Evolutionary conservation across 2,113 vertebrate species (phyloP), one percentile per base, ranked within the genome.

Genomic region (Leptocoma aspasia): DNA sequence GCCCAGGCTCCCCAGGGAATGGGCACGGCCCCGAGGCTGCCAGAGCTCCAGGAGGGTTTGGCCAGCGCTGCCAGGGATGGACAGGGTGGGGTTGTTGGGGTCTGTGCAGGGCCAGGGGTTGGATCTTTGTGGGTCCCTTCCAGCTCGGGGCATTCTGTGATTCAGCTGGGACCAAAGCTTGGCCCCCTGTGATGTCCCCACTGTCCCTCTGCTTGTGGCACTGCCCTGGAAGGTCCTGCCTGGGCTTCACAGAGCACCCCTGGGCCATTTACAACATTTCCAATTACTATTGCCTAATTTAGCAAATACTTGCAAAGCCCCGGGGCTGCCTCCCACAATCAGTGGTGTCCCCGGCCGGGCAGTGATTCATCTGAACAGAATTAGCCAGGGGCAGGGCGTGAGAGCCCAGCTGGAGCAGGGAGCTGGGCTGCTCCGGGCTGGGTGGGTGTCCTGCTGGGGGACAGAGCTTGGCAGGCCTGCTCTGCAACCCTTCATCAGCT

Each of bases 331-430:
- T 81, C 33, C 81, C 87, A 30, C 77, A 57, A 11, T n/a, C 6
- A 53, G 64, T 4, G 64, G 64, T 41, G 82, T 45, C 42, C 86
- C 66, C 45, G 1, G 1, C 2, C 0, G 5, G 17, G 59, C 64
- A 52, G 69, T 89, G 88, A 86, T 91, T 94, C 84, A 91, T 47
- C 21, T 20, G 61, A 71, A 37, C 52, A 59, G 52, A 90, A 94
- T 82, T 10, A 73, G 47, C 82, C 66, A 22, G 0, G 7, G 82
- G 84, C 84, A 61, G 72, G 50, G 86, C 8, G 24, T 3, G 49
- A 61, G 84, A 82, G 66, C 3, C 0, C 16, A 3, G 77, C 44
- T 11, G 72, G 76, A 15, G 63, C 39, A 6, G 69, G 35, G 91
- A 81, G 47, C 1, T n/a, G n/a, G n/a, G n/a, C n/a, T n/a, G n/a